Evolutionary conservation across 2,888 invertebrate genomes (phyloP).

Genomic region (Hirtodrosophila confusa): DNA sequence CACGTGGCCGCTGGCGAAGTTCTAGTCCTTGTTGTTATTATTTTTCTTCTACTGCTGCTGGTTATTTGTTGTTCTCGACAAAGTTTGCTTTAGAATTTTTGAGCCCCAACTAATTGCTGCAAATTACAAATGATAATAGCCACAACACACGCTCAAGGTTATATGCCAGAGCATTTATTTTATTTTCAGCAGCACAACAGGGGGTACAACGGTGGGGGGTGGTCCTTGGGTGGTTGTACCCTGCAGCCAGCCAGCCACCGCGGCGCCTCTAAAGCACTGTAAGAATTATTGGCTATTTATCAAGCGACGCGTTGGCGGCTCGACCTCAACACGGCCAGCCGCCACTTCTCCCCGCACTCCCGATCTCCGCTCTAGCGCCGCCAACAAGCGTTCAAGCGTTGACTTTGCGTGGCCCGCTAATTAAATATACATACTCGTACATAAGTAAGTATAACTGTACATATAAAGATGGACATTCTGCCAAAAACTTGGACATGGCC

Average conservation of each 20-base stretch:
- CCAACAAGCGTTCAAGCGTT: constrained; percentile 28
- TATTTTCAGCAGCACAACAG: constrained; percentile 56
- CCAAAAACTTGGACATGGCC: constrained; percentile 21
- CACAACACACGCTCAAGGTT: constrained; percentile 80
- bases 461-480: constrained; percentile 15
- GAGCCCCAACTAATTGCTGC: constrained; percentile 79
- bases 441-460: too few species aligned
- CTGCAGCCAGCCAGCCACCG: constrained; percentile 32
- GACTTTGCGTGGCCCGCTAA: constrained; percentile 63
- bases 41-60: constrained; percentile 23
- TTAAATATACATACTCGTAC: constrained; percentile 64
- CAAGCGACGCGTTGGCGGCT: constrained; percentile 69
- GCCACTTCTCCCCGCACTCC: not conserved
- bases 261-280: constrained; percentile 60
- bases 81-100: constrained; percentile 81
- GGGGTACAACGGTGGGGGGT: not conserved
- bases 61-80: constrained; percentile 47
- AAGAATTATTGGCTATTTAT: constrained; percentile 80
- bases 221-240: not conserved
- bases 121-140: constrained; percentile 81
- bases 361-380: not conserved
- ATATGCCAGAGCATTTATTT: constrained; percentile 73
- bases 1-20: constrained; percentile 57
- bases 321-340: not conserved
- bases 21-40: constrained; percentile 41